phyloP scores from a whole-genome alignment of 2,113 vertebrate species.

The Ailuropoda melanoleuca region DNA sequence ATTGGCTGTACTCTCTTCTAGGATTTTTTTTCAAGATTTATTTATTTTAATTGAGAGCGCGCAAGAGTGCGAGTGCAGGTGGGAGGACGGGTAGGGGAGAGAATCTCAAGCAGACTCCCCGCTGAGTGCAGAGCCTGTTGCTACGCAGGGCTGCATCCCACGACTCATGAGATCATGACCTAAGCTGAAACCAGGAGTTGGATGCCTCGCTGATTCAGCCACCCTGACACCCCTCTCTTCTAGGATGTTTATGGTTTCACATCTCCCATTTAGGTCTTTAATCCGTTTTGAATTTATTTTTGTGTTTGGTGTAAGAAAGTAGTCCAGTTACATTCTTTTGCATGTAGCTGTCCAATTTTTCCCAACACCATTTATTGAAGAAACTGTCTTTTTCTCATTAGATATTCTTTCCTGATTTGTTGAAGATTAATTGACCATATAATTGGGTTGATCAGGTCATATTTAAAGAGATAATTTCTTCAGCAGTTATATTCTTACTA shows the following conservation, averaged over 20 bases:
- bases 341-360: neutral
- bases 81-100: neutral
- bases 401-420: neutral
- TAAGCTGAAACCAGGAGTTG: neutral
- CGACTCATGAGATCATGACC: neutral
- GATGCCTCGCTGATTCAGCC: neutral
- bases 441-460: neutral
- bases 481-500: neutral
- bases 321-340: neutral
- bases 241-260: neutral
- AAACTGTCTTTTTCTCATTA: neutral
- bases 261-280: neutral
- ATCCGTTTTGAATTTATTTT: neutral
- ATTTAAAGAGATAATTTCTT: constrained; percentile 13
- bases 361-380: neutral
- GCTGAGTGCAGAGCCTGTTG: neutral
- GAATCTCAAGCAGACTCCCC: neutral
- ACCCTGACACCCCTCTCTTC: neutral
- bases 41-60: neutral
- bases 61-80: neutral
- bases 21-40: neutral
- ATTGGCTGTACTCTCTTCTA: neutral
- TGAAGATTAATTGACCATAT: neutral
- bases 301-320: neutral
- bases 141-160: neutral